A percentile compares a stretch with the other conserved stretches of the same genome.
phyloP scores from a whole-genome alignment of 1,140 invertebrate species.

The Drosophila jambulina region DNA sequence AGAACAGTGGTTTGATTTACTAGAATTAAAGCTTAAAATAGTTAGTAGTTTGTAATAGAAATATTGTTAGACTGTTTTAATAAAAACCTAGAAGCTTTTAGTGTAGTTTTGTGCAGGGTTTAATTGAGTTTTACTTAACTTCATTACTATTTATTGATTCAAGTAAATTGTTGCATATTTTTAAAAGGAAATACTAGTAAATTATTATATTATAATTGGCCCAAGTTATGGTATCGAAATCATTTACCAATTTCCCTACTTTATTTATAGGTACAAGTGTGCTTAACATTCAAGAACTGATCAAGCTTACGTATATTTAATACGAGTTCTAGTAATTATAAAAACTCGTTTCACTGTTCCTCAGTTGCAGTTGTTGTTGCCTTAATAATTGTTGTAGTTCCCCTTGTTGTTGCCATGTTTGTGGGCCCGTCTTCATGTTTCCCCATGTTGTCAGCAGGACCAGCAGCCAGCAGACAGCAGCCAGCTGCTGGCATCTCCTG shows the following conservation, averaged over 20 bases:
- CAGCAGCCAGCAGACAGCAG: slow-evolving; percentile 11
- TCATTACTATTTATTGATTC: too few species aligned
- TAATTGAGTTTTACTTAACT: not conserved
- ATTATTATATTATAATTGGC: too few species aligned
- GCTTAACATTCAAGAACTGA: not conserved
- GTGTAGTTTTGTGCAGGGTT: not conserved
- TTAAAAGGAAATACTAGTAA: not conserved
- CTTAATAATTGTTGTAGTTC: slow-evolving; percentile 23
- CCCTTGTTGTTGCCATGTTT: slow-evolving; percentile 56
- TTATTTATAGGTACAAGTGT: not conserved
- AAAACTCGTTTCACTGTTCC: not conserved
- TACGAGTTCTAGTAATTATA: not conserved
- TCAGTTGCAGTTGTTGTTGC: slow-evolving; percentile 7
- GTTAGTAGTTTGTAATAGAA: not conserved
- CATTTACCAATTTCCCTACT: not conserved
- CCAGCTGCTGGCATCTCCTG: slow-evolving; percentile 26
- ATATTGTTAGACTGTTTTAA: not conserved
- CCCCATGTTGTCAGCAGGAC: slow-evolving; percentile 64
- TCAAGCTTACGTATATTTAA: not conserved
- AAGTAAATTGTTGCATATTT: too few species aligned
- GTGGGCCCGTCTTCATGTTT: slow-evolving; percentile 72
- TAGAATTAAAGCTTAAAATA: not conserved
- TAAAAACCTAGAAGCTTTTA: not conserved
- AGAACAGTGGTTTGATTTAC: slow-evolving; percentile 1
- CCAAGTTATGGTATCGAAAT: not conserved